Conservation (phyloP, 2,113 vertebrate species). For the Cyanistes caeruleus region DNA sequence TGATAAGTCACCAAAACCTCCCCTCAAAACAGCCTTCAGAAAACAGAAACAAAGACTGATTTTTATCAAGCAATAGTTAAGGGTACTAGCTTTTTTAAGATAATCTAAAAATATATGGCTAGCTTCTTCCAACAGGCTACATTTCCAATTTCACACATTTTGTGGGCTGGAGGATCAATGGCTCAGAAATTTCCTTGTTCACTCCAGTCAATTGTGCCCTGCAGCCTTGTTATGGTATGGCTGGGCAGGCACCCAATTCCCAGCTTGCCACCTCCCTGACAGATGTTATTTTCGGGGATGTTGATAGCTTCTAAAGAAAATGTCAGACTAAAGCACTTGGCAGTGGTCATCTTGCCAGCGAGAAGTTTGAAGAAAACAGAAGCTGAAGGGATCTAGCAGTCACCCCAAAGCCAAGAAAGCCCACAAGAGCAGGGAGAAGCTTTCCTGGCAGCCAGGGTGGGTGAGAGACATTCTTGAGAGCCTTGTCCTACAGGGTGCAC, state of each 20-base stretch:
- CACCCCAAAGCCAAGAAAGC: not conserved
- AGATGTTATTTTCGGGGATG: not conserved
- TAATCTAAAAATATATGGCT: not conserved
- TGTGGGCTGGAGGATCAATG: constrained; percentile 78
- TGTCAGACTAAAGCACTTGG: not conserved
- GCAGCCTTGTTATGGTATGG: constrained; percentile 42
- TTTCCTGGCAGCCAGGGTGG: not conserved
- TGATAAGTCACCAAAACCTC: not conserved
- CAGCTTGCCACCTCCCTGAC: constrained; percentile 73
- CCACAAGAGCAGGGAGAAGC: not conserved
- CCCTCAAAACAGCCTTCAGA: not conserved
- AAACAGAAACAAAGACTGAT: not conserved
- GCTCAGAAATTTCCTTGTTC: constrained; percentile 81
- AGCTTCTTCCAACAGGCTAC: constrained; percentile 15
- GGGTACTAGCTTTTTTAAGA: not conserved
- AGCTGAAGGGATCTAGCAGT: not conserved
- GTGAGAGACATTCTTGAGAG: not conserved
- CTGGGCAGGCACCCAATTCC: constrained; percentile 81
- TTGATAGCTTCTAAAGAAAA: not conserved
- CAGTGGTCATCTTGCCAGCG: not conserved
- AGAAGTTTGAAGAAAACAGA: not conserved
- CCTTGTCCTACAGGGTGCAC: too few relatives aligned
- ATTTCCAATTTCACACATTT: constrained; percentile 15
- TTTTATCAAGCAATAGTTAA: not conserved
- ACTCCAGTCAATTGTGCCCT: constrained; percentile 75